Percentiles rank a stretch among this genome's conserved stretches.
phyloP scores from a whole-genome alignment of 1,140 invertebrate species.

The Fragariocoptes setiger region DNA sequence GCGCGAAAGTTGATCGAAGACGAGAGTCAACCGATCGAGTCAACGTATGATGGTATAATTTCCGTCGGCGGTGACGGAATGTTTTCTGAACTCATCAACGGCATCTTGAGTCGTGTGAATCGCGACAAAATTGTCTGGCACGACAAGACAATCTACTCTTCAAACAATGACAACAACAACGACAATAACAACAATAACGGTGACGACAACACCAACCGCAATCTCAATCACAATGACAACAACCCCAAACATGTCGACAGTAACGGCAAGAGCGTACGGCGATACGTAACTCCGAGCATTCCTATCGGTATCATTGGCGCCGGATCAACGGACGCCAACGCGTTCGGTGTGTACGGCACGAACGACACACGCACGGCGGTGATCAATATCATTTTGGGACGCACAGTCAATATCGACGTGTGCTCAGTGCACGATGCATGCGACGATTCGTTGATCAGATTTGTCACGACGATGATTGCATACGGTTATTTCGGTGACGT shows the following conservation, averaged over 20 bases:
- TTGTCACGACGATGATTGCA: constrained; percentile 43
- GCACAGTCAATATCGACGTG: constrained; percentile 24
- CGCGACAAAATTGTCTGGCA: constrained; percentile 24
- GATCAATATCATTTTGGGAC: constrained; percentile 43
- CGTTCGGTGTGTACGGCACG: constrained; percentile 27
- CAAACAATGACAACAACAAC: not conserved
- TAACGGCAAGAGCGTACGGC: constrained; percentile 13
- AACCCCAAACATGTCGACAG: not conserved
- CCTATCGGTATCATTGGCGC: constrained; percentile 40
- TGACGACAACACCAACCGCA: not conserved
- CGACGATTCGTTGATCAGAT: constrained; percentile 25
- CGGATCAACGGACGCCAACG: constrained; percentile 15
- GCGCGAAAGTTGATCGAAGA: constrained; percentile 28
- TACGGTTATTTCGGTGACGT: constrained; percentile 68
- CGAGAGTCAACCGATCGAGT: constrained; percentile 12
- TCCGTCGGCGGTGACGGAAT: constrained; percentile 64
- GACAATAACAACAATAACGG: not conserved
- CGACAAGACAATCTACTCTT: constrained; percentile 18
- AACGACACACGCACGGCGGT: constrained; percentile 43
- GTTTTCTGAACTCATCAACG: constrained; percentile 49
- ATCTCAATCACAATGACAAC: too few relatives aligned
- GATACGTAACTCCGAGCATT: constrained; percentile 21
- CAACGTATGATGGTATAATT: constrained; percentile 26
- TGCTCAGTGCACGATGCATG: constrained; percentile 33
- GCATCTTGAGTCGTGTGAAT: constrained; percentile 24